Evolutionary conservation across 2,888 invertebrate species (phyloP).

Genomic region (Nymphalis c-album): DNA sequence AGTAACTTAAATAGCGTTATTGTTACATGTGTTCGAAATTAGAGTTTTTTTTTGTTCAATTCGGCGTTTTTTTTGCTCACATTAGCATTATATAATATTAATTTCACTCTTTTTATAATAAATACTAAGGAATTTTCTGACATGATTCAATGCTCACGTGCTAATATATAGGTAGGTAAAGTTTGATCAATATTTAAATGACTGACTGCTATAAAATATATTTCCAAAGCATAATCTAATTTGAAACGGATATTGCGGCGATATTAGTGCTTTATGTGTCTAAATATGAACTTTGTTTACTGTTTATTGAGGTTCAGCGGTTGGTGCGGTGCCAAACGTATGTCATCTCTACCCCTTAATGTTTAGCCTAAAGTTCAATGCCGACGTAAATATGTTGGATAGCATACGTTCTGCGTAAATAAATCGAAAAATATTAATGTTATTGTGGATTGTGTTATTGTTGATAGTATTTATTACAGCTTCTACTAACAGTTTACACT

Average conservation of each 20-base stretch:
- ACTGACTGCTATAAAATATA: neutral
- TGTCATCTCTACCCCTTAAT: constrained; percentile 45
- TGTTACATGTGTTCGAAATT: too few relatives aligned
- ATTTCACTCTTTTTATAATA: too few relatives aligned
- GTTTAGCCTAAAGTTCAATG: constrained; percentile 67
- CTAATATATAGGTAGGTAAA: too few relatives aligned
- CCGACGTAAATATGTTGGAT: constrained; percentile 45
- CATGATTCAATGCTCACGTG: too few relatives aligned
- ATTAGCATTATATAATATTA: too few relatives aligned
- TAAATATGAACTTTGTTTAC: constrained; percentile 36
- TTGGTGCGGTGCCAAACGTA: constrained; percentile 72
- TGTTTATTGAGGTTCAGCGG: constrained; percentile 42
- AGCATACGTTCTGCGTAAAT: constrained; percentile 3
- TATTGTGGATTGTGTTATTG: neutral
- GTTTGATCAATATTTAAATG: too few relatives aligned
- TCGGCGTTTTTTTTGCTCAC: too few relatives aligned
- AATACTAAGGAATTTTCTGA: too few relatives aligned
- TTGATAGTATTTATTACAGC: neutral
- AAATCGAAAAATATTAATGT: neutral
- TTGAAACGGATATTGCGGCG: constrained; percentile 14
- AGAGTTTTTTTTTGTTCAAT: too few relatives aligned
- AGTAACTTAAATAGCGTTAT: too few relatives aligned
- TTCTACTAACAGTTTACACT: too few relatives aligned
- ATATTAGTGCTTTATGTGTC: constrained; percentile 18
- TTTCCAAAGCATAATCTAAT: constrained; percentile 1